phyloP scores from a whole-genome alignment of 2,797 vertebrate species.

The Sitta carolinensis region DNA sequence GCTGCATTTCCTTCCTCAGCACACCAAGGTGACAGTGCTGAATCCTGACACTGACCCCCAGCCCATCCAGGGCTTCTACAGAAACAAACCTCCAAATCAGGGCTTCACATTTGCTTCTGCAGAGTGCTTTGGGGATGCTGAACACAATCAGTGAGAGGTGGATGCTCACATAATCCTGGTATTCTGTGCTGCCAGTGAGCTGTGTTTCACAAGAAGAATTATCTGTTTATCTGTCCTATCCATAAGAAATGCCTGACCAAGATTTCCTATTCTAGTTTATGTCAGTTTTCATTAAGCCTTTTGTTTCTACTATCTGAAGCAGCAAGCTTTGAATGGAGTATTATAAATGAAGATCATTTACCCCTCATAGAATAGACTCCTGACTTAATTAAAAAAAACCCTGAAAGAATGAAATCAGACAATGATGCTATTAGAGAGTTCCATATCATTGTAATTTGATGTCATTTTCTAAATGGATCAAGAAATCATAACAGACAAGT shows the following conservation, averaged over 20 bases:
- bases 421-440: neutral
- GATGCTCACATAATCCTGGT: neutral
- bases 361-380: neutral
- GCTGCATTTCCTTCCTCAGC: neutral
- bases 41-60: neutral
- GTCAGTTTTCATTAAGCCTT: constrained; percentile 4
- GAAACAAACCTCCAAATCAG: neutral
- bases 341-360: neutral
- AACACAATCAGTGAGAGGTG: neutral
- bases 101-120: neutral
- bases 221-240: neutral
- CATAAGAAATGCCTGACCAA: neutral
- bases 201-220: neutral
- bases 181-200: neutral
- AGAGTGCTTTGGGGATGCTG: neutral
- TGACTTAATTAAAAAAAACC: neutral
- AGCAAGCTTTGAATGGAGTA: neutral
- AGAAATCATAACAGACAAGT: constrained; percentile 14
- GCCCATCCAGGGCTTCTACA: neutral
- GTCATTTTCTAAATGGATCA: constrained; percentile 33
- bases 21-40: neutral
- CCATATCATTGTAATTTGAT: neutral
- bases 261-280: neutral
- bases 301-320: constrained; percentile 8
- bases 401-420: neutral